These are phyloP conservation scores for Dolichoris vasculosae DNA, from an alignment of 1,140 invertebrate genomes.

Conservation along the genomic window DNA sequence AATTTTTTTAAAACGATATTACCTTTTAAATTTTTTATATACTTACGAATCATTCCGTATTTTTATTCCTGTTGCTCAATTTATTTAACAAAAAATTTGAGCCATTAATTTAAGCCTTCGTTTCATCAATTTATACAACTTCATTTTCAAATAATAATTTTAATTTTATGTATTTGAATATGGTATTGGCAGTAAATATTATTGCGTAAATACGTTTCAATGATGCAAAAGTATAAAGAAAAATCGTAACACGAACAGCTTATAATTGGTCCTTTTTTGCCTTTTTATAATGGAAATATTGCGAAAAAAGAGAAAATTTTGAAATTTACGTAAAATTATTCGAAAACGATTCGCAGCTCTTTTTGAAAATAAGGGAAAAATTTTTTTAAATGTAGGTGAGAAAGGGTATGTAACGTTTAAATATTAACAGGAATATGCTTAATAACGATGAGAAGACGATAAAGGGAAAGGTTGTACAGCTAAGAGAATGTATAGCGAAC, in stretches of 20 bases:
- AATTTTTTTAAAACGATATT: too few relatives aligned
- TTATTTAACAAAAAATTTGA: too few relatives aligned
- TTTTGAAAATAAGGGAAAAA: neutral
- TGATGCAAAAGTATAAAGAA: too few relatives aligned
- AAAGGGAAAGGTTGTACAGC: conserved; percentile 43
- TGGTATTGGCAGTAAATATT: too few relatives aligned
- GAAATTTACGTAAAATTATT: neutral
- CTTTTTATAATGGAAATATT: neutral
- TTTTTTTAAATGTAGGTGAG: neutral
- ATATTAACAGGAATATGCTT: neutral
- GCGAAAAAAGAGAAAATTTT: neutral
- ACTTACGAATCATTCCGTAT: too few relatives aligned
- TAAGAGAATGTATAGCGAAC: neutral
- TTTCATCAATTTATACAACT: too few relatives aligned
- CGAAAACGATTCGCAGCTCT: neutral
- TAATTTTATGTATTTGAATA: too few relatives aligned
- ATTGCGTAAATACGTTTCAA: too few relatives aligned
- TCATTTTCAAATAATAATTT: too few relatives aligned
- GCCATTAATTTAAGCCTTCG: too few relatives aligned
- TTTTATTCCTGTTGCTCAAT: too few relatives aligned
- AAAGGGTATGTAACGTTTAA: conserved; percentile 1
- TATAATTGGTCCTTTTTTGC: neutral
- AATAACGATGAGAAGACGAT: conserved; percentile 26
- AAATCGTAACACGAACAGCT: neutral
- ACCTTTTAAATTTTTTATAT: too few relatives aligned